Evolutionary conservation across 2,113 vertebrate genomes (phyloP).

Genomic region (Phrynosoma platyrhinos): DNA sequence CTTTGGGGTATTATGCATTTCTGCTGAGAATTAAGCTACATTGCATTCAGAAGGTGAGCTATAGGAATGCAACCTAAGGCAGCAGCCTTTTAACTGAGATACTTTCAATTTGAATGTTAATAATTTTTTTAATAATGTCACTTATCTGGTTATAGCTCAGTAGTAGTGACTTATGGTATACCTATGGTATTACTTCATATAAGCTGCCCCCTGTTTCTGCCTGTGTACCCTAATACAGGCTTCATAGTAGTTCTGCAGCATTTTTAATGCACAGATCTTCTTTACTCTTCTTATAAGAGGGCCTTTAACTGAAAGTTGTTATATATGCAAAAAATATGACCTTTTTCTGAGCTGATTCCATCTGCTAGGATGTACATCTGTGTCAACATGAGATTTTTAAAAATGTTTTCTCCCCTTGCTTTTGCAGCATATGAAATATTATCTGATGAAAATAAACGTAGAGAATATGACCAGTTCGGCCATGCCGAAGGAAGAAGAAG

Average conservation of each 20-base stretch:
- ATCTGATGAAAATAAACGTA: conserved; percentile 89
- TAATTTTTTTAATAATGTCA: too few species aligned
- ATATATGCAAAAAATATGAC: neutral
- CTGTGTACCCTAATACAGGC: too few species aligned
- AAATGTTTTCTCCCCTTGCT: conserved; percentile 11
- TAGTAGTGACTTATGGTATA: too few species aligned
- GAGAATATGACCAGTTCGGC: conserved; percentile 90
- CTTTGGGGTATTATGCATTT: neutral
- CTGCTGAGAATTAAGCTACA: neutral
- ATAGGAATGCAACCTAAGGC: too few species aligned
- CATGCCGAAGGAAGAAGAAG: conserved; percentile 73
- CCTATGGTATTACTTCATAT: too few species aligned
- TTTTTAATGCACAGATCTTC: neutral
- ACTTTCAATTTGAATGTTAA: neutral
- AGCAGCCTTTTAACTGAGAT: neutral
- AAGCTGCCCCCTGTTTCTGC: too few species aligned
- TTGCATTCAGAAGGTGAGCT: neutral
- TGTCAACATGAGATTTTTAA: neutral
- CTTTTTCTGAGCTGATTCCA: neutral
- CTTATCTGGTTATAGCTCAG: too few species aligned
- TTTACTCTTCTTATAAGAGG: neutral
- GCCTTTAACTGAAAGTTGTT: neutral
- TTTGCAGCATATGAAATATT: conserved; percentile 91
- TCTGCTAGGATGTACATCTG: neutral
- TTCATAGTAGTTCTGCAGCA: neutral